Evolutionary conservation across 2,113 vertebrate genomes (phyloP), one percentile per base, ranked within the genome.

Genomic region (Nothoprocta perdicaria): DNA sequence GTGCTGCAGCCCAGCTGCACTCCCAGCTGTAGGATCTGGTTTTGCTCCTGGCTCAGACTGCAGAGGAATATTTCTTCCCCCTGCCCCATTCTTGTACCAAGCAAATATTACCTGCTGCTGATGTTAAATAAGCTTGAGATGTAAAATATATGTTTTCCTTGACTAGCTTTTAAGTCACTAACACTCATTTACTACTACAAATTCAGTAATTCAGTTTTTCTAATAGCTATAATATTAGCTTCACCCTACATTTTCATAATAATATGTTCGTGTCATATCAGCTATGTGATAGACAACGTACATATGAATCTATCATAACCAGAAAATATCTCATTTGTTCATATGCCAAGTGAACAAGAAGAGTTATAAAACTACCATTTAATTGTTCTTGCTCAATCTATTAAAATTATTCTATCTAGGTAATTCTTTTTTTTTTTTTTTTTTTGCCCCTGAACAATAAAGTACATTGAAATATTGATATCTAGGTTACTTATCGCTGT

Each of bases 281-380:
- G n/a, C 60, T 87, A 29, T 58, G 45, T 57, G 73, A 71, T 38
- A 80, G 90, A 71, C 41, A 66, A 61, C 5, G 26, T n/a, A 61
- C 43, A 46, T 27, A 9, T 19, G 77, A 87, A 86, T 73, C 29
- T 35, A 10, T 73, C 63, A 68, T 35, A 50, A 66, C 41, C 80
- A 41, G 46, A 75, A 91, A 94, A 91, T 22, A 48, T 7, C 63
- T 79, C 33, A 55, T 81, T 92, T 93, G 62, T 92, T 93, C 77
- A 68, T 8, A 60, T 66, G 71, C 7, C 87, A 84, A 61, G 12
- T 55, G 85, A 95, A 87, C 76, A 85, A 65, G 40, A 69, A 63
- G n/a, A 78, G 33, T 75, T 80, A 33, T 55, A 67, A 84, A 92
- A 18, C 6, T 27, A 61, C 75, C 55, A 74, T 73, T 27, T 91